Evolutionary conservation across 2,797 vertebrate genomes (phyloP).

Genomic region (Malacoraja senta): DNA sequence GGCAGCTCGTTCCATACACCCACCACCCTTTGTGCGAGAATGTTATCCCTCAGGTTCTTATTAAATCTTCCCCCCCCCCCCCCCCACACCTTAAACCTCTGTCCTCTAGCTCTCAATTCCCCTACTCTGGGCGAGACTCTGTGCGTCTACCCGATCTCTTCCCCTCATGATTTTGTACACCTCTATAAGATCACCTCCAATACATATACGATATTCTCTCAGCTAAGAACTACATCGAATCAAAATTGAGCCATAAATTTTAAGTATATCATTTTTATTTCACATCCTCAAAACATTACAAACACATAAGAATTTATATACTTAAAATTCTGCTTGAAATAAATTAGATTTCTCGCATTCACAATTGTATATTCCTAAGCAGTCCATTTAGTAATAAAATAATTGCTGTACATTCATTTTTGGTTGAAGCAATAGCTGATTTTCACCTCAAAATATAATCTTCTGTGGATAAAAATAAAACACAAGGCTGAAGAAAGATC

Average conservation of each 20-base stretch:
- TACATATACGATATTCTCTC: not conserved
- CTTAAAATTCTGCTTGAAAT: slow-evolving; percentile 16
- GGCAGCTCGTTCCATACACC: too few relatives aligned
- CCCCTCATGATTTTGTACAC: too few relatives aligned
- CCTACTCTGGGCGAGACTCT: too few relatives aligned
- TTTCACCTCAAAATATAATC: not conserved
- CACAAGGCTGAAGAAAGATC: too few relatives aligned
- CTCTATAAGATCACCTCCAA: not conserved
- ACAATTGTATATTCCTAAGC: not conserved
- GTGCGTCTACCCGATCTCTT: too few relatives aligned
- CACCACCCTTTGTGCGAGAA: too few relatives aligned
- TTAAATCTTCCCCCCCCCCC: too few relatives aligned
- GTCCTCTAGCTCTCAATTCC: too few relatives aligned
- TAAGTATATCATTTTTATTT: slow-evolving; percentile 17
- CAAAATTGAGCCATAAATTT: not conserved
- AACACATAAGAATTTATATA: not conserved
- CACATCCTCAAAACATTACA: not conserved
- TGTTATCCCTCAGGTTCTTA: too few relatives aligned
- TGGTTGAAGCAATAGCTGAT: not conserved
- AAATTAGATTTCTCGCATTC: not conserved
- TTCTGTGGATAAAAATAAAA: not conserved
- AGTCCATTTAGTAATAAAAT: not conserved
- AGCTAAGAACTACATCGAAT: not conserved
- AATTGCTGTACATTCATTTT: not conserved
- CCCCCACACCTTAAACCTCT: too few relatives aligned